A percentile compares a stretch with the other conserved stretches of the same genome.
Conservation (phyloP, 2,888 invertebrate genomes). For the Amaurobius ferox region DNA sequence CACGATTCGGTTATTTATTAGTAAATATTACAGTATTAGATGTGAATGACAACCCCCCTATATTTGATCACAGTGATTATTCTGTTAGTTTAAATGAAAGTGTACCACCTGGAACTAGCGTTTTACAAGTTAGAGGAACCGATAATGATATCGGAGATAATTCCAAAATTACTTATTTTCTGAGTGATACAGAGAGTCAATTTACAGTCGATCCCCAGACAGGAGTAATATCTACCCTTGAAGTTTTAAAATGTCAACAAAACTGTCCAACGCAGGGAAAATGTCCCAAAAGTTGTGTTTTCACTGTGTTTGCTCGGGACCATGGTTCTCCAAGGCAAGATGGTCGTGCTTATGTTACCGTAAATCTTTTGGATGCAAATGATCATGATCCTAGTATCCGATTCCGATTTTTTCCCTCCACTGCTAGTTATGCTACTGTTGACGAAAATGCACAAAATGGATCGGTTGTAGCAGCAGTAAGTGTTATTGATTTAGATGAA, state of each 20-base stretch:
- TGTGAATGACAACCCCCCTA: constrained; percentile 95
- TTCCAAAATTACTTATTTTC: constrained; percentile 92
- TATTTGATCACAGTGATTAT: constrained; percentile 96
- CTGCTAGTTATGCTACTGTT: constrained; percentile 91
- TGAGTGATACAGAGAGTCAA: constrained; percentile 89
- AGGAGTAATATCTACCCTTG: constrained; percentile 90
- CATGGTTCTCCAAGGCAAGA: constrained; percentile 93
- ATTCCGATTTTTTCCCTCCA: constrained; percentile 89
- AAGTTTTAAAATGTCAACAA: constrained; percentile 77
- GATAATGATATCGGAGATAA: constrained; percentile 96
- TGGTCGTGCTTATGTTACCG: constrained; percentile 94
- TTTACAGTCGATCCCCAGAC: constrained; percentile 95
- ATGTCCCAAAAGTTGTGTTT: constrained; percentile 94
- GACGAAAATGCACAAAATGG: constrained; percentile 95
- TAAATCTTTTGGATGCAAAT: constrained; percentile 93
- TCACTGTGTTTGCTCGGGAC: constrained; percentile 95
- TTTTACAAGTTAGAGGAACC: constrained; percentile 90
- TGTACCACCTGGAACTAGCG: constrained; percentile 91
- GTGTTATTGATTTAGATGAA: constrained; percentile 93
- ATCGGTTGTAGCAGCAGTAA: constrained; percentile 94
- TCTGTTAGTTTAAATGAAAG: constrained; percentile 94
- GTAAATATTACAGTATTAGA: constrained; percentile 94
- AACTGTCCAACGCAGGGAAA: constrained; percentile 78
- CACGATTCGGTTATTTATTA: constrained; percentile 84
- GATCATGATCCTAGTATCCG: constrained; percentile 95